Conservation (phyloP, 2,113 vertebrate genomes). For the Hemiprocne comata region DNA sequence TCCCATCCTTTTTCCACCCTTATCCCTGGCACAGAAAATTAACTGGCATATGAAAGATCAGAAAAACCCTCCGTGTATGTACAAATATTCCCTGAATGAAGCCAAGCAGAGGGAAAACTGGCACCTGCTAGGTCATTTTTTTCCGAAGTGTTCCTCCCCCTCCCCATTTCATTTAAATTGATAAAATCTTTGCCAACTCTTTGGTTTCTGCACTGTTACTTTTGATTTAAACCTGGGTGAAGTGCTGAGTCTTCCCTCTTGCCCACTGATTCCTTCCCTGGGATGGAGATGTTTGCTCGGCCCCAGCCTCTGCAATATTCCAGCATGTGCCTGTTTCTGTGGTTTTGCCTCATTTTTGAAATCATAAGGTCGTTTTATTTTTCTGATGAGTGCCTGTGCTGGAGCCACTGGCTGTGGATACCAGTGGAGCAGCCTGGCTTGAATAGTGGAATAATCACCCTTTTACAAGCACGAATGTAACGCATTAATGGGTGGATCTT, state of each 20-base stretch:
- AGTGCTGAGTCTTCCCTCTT: not conserved
- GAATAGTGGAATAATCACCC: conserved; percentile 14
- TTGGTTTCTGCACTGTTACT: not conserved
- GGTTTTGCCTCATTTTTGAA: conserved; percentile 53
- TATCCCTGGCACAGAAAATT: not conserved
- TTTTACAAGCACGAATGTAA: conserved; percentile 26
- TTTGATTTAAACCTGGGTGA: not conserved
- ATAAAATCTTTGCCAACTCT: not conserved
- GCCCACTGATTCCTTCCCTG: not conserved
- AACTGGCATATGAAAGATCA: not conserved
- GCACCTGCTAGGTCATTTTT: not conserved
- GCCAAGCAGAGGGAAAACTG: not conserved
- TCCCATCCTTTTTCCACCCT: not conserved
- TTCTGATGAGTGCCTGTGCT: not conserved
- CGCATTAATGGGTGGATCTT: conserved; percentile 18
- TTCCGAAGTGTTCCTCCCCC: not conserved
- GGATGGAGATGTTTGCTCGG: not conserved
- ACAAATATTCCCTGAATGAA: not conserved
- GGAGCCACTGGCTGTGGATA: not conserved
- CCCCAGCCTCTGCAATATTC: not conserved
- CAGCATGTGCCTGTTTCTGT: conserved; percentile 25
- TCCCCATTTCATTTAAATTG: not conserved
- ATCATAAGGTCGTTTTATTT: not conserved
- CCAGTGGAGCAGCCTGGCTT: not conserved
- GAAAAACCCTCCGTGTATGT: accelerated